Base-by-base conservation (phyloP, 2,888 invertebrate genomes). In the Heliconius sara region DNA sequence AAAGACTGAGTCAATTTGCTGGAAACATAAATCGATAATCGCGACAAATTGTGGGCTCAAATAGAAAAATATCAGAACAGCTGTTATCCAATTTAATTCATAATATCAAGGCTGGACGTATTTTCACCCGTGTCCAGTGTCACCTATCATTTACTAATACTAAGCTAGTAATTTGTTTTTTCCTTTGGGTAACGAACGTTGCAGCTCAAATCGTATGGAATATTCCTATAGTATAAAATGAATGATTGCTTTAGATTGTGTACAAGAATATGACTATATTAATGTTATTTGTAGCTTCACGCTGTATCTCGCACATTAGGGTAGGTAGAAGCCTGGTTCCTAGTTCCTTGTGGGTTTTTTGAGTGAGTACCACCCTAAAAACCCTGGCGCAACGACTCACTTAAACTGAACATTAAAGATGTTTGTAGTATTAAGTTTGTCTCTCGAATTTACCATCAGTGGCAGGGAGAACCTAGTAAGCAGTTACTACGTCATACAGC, bases 91-190 rank as follows among this genome's bases (percentile, higher is more conserved):
- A 80, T 80, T 74, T 30, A 73, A 47, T 19, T 63, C 43, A 63
- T 34, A 34, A 52, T 34, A 47, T 67, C 60, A 60, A 77, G 77
- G 76, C 76, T 67, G 52, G 34, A 73, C 34, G n/a, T 60, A 73
- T 39, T 72, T 78, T 73, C 52, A 72, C 60, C n/a, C 60, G 60
- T 3, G 60, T 9, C 66, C 57, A 7, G 16, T 25, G 66, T 67
- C 25, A 57, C 27, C n/a, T 74, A 77, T 65, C n/a, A 39, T 74
- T 74, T 74, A 78, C 73, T 67, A 25, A 52, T 52, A 52, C 57
- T 68, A 60, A 67, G 27, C 13, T 67, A 30, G 73, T 78, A 78
- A 78, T 74, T 57, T 78, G 73, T 78, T 80, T 80, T 80, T 80
- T 80, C 80, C 80, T 76, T 71, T 76, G 57, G 22, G 47, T 52